Conservation (phyloP, 2,797 vertebrate genomes). For the Sebastes hopkinsi region DNA sequence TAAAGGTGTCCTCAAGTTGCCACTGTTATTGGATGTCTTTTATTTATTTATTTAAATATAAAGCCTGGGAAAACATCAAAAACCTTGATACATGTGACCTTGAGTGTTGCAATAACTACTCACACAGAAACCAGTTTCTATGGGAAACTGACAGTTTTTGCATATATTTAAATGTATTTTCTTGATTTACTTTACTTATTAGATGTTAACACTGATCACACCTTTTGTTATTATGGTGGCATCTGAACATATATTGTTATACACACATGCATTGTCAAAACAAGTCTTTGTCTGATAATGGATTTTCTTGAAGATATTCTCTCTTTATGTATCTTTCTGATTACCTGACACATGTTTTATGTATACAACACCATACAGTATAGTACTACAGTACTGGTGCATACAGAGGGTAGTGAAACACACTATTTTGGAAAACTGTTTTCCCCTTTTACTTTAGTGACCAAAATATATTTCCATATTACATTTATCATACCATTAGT, state of each 20-base stretch:
- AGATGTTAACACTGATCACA: not conserved
- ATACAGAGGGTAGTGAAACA: not conserved
- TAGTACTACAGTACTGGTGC: not conserved
- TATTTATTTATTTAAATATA: not conserved
- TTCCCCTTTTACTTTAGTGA: not conserved
- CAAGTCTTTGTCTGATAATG: not conserved
- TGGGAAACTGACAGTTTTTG: not conserved
- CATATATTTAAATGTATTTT: not conserved
- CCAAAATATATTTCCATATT: not conserved
- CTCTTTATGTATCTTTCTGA: not conserved
- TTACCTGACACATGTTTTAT: not conserved
- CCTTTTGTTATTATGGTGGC: not conserved
- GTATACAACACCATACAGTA: not conserved
- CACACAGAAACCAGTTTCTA: not conserved
- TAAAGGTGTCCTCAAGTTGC: constrained; percentile 78
- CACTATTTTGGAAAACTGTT: not conserved
- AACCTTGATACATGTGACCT: not conserved
- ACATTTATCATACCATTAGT: not conserved
- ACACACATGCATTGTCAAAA: not conserved
- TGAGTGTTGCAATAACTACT: not conserved
- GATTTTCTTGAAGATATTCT: not conserved
- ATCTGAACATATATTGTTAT: not conserved
- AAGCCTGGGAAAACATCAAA: not conserved
- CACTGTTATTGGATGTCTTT: constrained; percentile 46
- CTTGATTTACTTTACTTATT: not conserved